phyloP scores from a whole-genome alignment of 1,140 invertebrate species.

The Bombus picipes region DNA sequence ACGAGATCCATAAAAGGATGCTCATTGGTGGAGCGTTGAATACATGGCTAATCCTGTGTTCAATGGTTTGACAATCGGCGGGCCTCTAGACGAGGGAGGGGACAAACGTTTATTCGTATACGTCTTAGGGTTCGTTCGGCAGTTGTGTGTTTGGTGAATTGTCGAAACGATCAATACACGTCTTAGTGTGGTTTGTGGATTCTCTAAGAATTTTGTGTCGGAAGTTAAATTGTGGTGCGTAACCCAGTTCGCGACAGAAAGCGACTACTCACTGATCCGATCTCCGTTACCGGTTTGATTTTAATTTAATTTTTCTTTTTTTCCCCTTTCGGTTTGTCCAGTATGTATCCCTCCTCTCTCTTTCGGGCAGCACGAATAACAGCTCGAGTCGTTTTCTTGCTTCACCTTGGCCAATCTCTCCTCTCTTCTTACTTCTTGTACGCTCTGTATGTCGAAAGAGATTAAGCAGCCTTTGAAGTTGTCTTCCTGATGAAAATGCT shows the following conservation, averaged over 20 bases:
- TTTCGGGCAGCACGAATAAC: not conserved
- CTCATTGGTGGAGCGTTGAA: fast-evolving
- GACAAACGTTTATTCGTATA: not conserved
- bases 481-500: not conserved
- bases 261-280: not conserved
- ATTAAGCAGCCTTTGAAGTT: conserved; percentile 6
- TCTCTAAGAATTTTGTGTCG: not conserved
- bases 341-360: conserved; percentile 17
- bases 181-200: not conserved
- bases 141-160: not conserved
- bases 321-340: not conserved
- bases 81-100: no score
- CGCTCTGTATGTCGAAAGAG: not conserved
- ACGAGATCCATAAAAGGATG: fast-evolving
- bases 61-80: not conserved
- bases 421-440: conserved; percentile 9
- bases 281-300: conserved; percentile 22
- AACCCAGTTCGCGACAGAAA: not conserved
- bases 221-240: not conserved
- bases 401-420: conserved; percentile 26
- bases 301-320: conserved; percentile 46
- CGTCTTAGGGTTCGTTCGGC: not conserved
- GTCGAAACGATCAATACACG: not conserved
- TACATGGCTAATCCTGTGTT: not conserved
- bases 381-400: conserved; percentile 3